Percentiles rank a stretch among this genome's conserved stretches.
These are phyloP conservation scores for Lepus europaeus DNA, from an alignment of 2,113 vertebrate genomes.

Conservation along the genomic window DNA sequence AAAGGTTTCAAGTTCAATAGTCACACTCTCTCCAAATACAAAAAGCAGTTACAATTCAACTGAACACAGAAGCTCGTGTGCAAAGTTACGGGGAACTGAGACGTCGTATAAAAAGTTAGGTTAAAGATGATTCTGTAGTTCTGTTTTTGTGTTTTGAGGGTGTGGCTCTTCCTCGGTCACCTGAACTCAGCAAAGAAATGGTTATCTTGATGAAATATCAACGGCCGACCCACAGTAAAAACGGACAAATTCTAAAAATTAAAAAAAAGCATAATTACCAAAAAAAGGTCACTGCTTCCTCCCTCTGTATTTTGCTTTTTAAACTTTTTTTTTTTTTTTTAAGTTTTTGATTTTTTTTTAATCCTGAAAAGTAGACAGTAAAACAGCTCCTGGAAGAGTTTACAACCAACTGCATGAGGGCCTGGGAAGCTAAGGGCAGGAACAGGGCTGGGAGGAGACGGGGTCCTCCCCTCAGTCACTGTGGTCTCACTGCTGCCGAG, in stretches of 20 bases:
- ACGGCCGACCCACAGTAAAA: conserved; percentile 86
- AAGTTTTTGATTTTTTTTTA: conserved; percentile 72
- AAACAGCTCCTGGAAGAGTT: conserved; percentile 83
- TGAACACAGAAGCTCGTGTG: conserved; percentile 87
- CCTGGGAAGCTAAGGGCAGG: conserved; percentile 72
- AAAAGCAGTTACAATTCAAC: conserved; percentile 87
- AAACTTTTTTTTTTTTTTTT: conserved; percentile 59
- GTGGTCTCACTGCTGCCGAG: conserved; percentile 25
- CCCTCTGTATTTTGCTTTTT: conserved; percentile 78
- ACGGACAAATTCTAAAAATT: conserved; percentile 85
- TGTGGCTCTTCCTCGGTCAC: conserved; percentile 78
- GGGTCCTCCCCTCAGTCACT: conserved; percentile 39
- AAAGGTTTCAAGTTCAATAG: conserved; percentile 87
- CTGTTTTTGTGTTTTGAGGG: conserved; percentile 70
- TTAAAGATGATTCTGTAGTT: conserved; percentile 79
- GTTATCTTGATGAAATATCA: conserved; percentile 83
- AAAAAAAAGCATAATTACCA: conserved; percentile 84
- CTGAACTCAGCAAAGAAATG: conserved; percentile 81
- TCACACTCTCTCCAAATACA: conserved; percentile 90
- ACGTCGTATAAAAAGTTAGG: conserved; percentile 85
- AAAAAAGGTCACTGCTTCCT: conserved; percentile 81
- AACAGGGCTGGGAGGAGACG: conserved; percentile 1
- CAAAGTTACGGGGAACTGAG: conserved; percentile 84
- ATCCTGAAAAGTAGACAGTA: conserved; percentile 84
- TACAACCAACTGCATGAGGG: conserved; percentile 80